Evolutionary conservation across 2,113 vertebrate genomes (phyloP), one percentile per base, ranked within the genome.

Genomic region (Rhodinocichla rosea): DNA sequence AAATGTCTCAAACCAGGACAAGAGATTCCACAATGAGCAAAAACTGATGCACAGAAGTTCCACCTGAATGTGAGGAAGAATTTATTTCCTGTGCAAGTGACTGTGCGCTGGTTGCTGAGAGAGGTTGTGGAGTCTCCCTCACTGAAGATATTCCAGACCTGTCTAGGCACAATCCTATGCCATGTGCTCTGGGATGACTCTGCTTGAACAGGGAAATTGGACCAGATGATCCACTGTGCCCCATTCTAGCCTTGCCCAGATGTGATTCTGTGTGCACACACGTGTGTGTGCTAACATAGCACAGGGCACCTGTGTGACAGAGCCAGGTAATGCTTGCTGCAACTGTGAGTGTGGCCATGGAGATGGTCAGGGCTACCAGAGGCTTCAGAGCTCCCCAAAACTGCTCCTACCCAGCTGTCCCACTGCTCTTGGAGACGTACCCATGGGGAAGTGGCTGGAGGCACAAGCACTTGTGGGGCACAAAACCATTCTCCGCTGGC

Each of bases 381-480:
- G 11, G 30, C 55, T 55, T 13, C 8, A 26, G 19, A 22, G 23
- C 13, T 49, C 39, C 56, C 45, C 13, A 10, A 2, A 33, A 21
- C 50, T 2, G 13, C 19, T 67, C 47, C 19, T 5, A 12, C 16
- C 8, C 45, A 60, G 37, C 30, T 11, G 5, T 63, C 26, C 35
- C 9, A 37, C 24, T 2, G 7, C n/a, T 17, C 52, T 83, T 0
- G 0, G 27, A 0, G 0, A 47, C 23, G 12, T 20, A 9, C 22
- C 18, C 17, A 10, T 2, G 9, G 28, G 11, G 14, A 44, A 12
- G 23, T 26, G 13, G 56, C 55, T 12, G 23, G 35, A 50, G 23
- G 9, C 13, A 26, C 5, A 15, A 60, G 12, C 1, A 10, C 23
- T 33, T 11, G 13, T 42, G 3, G 10, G 55, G 37, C 19, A 32